phyloP scores from a whole-genome alignment of 2,888 invertebrate genomes.

The Perizoma flavofasciatum region DNA sequence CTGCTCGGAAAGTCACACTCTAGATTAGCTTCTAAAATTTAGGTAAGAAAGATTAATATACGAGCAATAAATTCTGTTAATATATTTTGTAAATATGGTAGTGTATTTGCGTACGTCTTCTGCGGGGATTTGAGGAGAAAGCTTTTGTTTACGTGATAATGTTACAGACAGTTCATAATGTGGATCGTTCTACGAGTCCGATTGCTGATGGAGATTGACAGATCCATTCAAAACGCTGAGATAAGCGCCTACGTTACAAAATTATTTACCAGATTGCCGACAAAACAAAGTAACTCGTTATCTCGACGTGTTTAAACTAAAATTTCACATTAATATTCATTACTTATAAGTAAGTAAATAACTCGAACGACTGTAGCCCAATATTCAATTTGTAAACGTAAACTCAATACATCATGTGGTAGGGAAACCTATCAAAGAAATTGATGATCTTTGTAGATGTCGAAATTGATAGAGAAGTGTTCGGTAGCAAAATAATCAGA shows the following conservation, averaged over 20 bases:
- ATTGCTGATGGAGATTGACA: conserved; percentile 65
- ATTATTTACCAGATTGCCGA: conserved; percentile 47
- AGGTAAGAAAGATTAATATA: conserved; percentile 69
- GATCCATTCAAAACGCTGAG: conserved; percentile 59
- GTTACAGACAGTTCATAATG: conserved; percentile 48
- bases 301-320: conserved; percentile 41
- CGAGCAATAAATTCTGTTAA: conserved; percentile 67
- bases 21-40: conserved; percentile 62
- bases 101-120: conserved; percentile 54
- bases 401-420: conserved; percentile 66
- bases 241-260: conserved; percentile 49
- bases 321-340: conserved; percentile 39
- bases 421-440: conserved; percentile 68
- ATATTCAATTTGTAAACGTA: conserved; percentile 56
- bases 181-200: conserved; percentile 46
- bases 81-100: conserved; percentile 73
- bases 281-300: conserved; percentile 34
- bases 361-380: conserved; percentile 43
- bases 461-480: conserved; percentile 63
- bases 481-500: conserved; percentile 77
- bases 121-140: conserved; percentile 63
- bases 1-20: conserved; percentile 67
- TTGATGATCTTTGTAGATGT: conserved; percentile 68
- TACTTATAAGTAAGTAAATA: conserved; percentile 27
- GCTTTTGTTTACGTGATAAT: conserved; percentile 53